Percentiles rank a stretch among this genome's conserved stretches.
Evolutionary conservation across 2,113 vertebrate species (phyloP).

Genomic region (Planiliza haematocheilus): DNA sequence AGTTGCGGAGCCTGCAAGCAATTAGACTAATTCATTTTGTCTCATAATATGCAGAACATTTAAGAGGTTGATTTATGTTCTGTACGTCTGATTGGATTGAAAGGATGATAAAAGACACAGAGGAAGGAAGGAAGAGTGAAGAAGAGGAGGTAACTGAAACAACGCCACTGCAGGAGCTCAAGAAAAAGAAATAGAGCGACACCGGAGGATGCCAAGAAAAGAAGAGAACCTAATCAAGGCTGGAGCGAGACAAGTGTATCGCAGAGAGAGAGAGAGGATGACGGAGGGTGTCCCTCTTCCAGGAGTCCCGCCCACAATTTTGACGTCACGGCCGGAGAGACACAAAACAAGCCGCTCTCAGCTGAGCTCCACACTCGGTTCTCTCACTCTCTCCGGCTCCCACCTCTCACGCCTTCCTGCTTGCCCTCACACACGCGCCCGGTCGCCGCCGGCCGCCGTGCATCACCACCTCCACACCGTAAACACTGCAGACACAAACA

Average conservation of each 20-base stretch:
- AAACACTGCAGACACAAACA: conserved; percentile 13
- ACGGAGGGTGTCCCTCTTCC: conserved; percentile 55
- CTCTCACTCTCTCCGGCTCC: conserved; percentile 50
- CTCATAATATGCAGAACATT: too few relatives aligned
- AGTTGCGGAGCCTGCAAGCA: too few relatives aligned
- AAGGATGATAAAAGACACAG: neutral
- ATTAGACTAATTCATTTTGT: too few relatives aligned
- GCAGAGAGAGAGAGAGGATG: conserved; percentile 38
- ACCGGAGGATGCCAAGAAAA: too few relatives aligned
- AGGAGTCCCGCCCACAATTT: conserved; percentile 71
- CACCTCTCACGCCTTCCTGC: conserved; percentile 41
- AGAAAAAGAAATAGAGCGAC: neutral
- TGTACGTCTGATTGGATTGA: too few relatives aligned
- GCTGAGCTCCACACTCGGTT: conserved; percentile 75
- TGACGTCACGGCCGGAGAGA: conserved; percentile 85
- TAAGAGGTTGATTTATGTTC: too few relatives aligned
- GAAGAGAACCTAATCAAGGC: conserved; percentile 29
- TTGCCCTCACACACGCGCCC: conserved; percentile 23
- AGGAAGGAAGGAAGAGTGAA: conserved; percentile 37
- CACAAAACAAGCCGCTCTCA: conserved; percentile 85
- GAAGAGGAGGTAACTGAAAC: neutral
- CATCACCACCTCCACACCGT: neutral
- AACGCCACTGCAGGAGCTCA: neutral
- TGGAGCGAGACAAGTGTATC: conserved; percentile 15
- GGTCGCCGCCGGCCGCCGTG: conserved; percentile 4